Percentiles rank a stretch among this genome's conserved stretches.
Evolutionary conservation across 2,888 invertebrate genomes (phyloP).

Genomic region (Scrobipalpa atriplicella): DNA sequence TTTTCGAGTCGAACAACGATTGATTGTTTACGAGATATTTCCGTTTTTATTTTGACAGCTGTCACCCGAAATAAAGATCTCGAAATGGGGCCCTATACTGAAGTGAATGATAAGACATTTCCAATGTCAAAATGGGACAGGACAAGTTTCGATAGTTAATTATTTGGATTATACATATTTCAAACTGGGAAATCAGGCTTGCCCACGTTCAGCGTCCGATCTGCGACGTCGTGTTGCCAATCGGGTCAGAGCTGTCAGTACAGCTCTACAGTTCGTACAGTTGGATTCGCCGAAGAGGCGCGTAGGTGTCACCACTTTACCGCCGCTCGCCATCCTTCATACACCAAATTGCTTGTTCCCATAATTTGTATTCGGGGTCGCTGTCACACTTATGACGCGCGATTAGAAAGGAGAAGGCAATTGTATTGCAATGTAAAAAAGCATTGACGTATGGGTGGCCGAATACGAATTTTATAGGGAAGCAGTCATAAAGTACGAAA

Average conservation of each 20-base stretch:
- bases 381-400: conserved; percentile 72
- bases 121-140: background rate
- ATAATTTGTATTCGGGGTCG: conserved; percentile 80
- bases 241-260: conserved; percentile 69
- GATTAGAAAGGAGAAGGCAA: conserved; percentile 79
- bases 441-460: conserved; percentile 64
- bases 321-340: conserved; percentile 70
- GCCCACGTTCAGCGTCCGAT: conserved; percentile 29
- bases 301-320: conserved; percentile 74
- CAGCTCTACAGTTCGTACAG: conserved; percentile 55
- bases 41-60: too few species aligned
- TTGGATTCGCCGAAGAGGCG: conserved; percentile 74
- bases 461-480: conserved; percentile 50
- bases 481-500: conserved; percentile 39
- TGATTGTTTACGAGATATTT: too few species aligned
- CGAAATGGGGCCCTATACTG: too few species aligned
- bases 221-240: conserved; percentile 43
- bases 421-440: conserved; percentile 67
- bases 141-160: background rate
- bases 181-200: conserved; percentile 23
- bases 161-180: background rate
- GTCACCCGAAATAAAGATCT: too few species aligned
- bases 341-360: conserved; percentile 76
- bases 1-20: too few species aligned
- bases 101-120: too few species aligned